Percentiles rank a stretch among this genome's conserved stretches.
Evolutionary conservation across 2,113 vertebrate species (phyloP).

Genomic region (Lepus europaeus): DNA sequence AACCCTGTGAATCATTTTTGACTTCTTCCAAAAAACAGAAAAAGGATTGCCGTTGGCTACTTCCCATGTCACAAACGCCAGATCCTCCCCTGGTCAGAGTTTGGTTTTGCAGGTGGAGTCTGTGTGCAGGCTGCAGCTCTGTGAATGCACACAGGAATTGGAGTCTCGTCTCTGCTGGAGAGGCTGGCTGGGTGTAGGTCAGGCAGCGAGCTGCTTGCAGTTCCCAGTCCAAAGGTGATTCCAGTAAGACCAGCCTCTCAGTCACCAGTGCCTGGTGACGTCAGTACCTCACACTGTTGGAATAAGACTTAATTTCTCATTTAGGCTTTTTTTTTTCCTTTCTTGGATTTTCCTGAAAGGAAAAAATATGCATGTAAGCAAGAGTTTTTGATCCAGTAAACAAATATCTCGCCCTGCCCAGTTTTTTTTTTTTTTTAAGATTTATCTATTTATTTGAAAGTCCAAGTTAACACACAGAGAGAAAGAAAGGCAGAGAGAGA

Average conservation of each 20-base stretch:
- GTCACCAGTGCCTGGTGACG: neutral
- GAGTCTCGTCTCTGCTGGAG: slow-evolving; percentile 23
- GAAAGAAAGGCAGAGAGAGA: no score
- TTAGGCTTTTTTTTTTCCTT: neutral
- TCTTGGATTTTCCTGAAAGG: neutral
- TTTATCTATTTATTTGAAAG: neutral
- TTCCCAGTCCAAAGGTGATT: neutral
- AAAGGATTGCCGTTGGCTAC: neutral
- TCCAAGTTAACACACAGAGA: no score
- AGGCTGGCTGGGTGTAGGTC: neutral
- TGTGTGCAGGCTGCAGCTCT: neutral
- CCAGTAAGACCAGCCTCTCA: neutral
- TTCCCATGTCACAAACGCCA: slow-evolving; percentile 27
- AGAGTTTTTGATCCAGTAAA: neutral
- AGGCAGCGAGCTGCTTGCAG: neutral
- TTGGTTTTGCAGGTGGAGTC: slow-evolving; percentile 46
- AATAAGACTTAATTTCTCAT: neutral
- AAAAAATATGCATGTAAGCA: neutral
- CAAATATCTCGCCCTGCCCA: neutral
- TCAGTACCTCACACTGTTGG: neutral
- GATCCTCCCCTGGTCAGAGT: neutral
- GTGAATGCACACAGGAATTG: neutral
- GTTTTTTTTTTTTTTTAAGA: neutral
- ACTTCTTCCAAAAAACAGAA: neutral
- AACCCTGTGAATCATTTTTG: slow-evolving; percentile 46